Base-by-base conservation (phyloP, 2,797 vertebrate genomes). In the Bucorvus abyssinicus region DNA sequence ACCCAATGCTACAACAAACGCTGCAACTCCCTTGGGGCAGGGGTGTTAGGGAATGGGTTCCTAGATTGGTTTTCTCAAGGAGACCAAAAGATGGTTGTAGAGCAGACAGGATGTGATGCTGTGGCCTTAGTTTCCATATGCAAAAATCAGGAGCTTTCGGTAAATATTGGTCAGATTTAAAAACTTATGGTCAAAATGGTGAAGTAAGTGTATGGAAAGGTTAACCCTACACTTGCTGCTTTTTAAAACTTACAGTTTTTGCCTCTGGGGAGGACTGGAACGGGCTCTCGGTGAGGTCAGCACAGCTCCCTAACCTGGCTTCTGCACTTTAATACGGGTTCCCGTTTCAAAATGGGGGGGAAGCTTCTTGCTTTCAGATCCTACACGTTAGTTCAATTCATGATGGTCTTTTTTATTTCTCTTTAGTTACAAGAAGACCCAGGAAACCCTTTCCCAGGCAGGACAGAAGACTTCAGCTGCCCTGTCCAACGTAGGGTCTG, bases 381-480 rank as follows among this genome's bases (percentile, higher is more conserved):
- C 7, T 23, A 8, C 14, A 26, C 10, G 0, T 77, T 36, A 13
- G 10, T 56, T 74, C 64, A 77, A 38, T 59, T 7, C 64, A 7
- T 32, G 83, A 18, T 55, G 12, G 16, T 16, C 22, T 74, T n/a
- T 93, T 77, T 34, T 53, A 85, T 65, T 91, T 44, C 89, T 45
- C 1, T 56, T 26, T 96, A 99, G 99, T 95, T 99, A 99, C 59
- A 99, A 99, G 98, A 99, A 99, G 98, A 99, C 99, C 92, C 99
- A 99, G 97, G 99, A 99, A 98, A 99, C 99, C 3, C 98, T 99
- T 47, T 98, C 99, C 68, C 98, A 99, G 97, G 99, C 99, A 0
- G 98, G 99, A 78, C 98, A 99, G 98, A 99, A 99, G 98, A 99
- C 99, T 27, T 98, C 98, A 7, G 99, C 99, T 19, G 99, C 99